These are phyloP conservation scores for Rhagophthalmus giganteus DNA, from an alignment of 2,888 invertebrate genomes.

Conservation along the genomic window DNA sequence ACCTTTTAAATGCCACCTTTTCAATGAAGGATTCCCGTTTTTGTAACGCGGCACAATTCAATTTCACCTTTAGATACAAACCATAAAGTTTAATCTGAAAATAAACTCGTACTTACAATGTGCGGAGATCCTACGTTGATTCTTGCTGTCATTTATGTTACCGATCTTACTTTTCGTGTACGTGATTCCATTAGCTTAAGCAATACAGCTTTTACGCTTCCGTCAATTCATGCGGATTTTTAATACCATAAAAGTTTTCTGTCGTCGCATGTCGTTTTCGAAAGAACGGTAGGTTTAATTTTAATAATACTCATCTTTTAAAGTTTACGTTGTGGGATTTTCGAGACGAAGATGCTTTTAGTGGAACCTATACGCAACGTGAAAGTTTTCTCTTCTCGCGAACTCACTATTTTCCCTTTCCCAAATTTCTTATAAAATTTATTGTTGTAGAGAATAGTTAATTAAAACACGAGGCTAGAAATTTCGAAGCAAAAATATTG, in stretches of 20 bases:
- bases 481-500: background rate
- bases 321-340: too few species aligned
- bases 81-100: conserved; percentile 35
- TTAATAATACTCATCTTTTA: too few species aligned
- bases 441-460: background rate
- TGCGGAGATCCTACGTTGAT: conserved; percentile 22
- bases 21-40: background rate
- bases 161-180: conserved; percentile 35
- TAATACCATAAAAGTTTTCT: conserved; percentile 15
- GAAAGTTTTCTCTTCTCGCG: too few species aligned
- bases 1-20: background rate
- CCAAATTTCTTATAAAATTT: too few species aligned
- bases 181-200: conserved; percentile 40
- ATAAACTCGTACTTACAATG: conserved; percentile 33
- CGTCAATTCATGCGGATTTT: conserved; percentile 27
- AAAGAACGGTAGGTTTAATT: too few species aligned
- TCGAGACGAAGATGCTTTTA: too few species aligned
- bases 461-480: background rate
- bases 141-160: conserved; percentile 32
- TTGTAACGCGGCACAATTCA: too few species aligned
- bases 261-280: too few species aligned
- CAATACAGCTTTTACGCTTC: conserved; percentile 32
- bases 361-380: too few species aligned
- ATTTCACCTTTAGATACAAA: conserved; percentile 24
- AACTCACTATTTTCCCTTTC: too few species aligned